These are phyloP conservation scores for Ptiloglossa arizonensis DNA, from an alignment of 1,140 invertebrate genomes.

Conservation along the genomic window DNA sequence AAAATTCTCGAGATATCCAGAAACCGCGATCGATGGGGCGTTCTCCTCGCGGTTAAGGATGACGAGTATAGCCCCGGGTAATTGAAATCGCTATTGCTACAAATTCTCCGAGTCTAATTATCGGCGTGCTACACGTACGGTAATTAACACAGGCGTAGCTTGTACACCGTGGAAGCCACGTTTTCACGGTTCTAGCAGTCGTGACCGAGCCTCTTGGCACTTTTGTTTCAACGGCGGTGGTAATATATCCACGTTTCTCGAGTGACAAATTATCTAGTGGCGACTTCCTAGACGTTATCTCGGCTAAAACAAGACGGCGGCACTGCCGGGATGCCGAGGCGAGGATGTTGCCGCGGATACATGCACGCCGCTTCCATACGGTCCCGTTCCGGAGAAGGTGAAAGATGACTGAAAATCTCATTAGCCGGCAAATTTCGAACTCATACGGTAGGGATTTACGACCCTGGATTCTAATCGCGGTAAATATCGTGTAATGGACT, in stretches of 20 bases:
- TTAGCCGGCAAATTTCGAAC: slow-evolving; percentile 22
- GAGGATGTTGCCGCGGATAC: slow-evolving; percentile 15
- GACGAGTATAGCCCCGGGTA: neutral
- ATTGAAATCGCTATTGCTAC: slow-evolving; percentile 4
- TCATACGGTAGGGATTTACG: slow-evolving; percentile 9
- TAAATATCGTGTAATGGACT: neutral
- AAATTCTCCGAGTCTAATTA: slow-evolving; percentile 3
- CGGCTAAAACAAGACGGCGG: slow-evolving; percentile 28
- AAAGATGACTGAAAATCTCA: slow-evolving; percentile 44
- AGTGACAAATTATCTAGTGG: slow-evolving; percentile 64
- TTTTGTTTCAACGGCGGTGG: slow-evolving; percentile 25
- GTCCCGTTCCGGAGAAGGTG: neutral
- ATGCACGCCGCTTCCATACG: neutral
- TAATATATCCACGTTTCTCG: slow-evolving; percentile 44
- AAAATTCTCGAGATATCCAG: no score
- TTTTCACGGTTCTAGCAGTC: slow-evolving; percentile 36
- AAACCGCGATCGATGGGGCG: no score
- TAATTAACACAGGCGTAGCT: slow-evolving; percentile 12
- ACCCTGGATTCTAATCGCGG: neutral
- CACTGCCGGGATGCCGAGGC: slow-evolving; percentile 13
- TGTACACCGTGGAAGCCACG: neutral
- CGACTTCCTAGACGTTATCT: slow-evolving; percentile 61
- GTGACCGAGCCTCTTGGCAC: slow-evolving; percentile 40
- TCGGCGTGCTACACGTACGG: neutral
- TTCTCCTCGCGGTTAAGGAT: neutral